phyloP scores from a whole-genome alignment of 2,113 vertebrate genomes.

The Oceanodroma tethys region DNA sequence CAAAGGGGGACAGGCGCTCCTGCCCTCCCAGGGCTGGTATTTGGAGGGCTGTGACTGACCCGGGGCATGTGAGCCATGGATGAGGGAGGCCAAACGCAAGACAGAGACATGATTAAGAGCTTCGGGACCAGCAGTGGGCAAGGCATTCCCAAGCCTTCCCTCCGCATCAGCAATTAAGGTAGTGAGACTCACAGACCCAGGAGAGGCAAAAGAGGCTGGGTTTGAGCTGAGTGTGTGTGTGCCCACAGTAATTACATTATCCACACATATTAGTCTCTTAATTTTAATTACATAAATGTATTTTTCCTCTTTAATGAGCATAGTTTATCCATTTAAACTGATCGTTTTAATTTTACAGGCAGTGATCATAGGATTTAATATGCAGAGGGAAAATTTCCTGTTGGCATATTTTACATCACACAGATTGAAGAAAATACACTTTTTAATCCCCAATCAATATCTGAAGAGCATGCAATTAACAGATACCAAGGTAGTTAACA shows the following conservation, averaged over 20 bases:
- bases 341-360: constrained; percentile 76
- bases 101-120: neutral
- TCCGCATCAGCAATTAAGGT: neutral
- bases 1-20: neutral
- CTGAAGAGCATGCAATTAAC: constrained; percentile 71
- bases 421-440: constrained; percentile 72
- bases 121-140: neutral
- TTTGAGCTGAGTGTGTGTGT: constrained; percentile 7
- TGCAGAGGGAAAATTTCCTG: constrained; percentile 66
- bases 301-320: constrained; percentile 74
- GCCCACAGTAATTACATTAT: constrained; percentile 69
- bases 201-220: neutral
- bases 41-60: neutral
- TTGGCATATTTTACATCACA: constrained; percentile 73
- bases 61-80: neutral
- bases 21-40: neutral
- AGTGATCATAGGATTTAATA: constrained; percentile 70
- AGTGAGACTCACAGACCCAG: constrained; percentile 7
- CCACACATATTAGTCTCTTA: constrained; percentile 70
- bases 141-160: neutral
- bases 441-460: constrained; percentile 78
- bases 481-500: constrained; percentile 73
- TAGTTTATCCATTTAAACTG: constrained; percentile 75
- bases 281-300: constrained; percentile 77
- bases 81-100: neutral